phyloP scores from a whole-genome alignment of 2,113 vertebrate species.

The Cervus canadensis region DNA sequence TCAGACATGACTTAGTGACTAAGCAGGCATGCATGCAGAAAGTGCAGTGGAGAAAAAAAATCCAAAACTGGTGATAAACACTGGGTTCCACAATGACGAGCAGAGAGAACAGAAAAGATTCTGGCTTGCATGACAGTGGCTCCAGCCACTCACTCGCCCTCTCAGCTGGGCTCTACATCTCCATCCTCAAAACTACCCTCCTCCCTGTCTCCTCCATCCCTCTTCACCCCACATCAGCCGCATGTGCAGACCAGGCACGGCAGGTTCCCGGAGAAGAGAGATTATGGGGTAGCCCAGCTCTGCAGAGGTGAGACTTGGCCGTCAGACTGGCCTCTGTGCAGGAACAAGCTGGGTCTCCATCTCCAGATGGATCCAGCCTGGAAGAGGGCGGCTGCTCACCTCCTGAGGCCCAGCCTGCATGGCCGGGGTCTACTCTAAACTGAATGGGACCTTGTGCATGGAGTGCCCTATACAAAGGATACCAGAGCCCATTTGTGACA shows the following conservation, averaged over 20 bases:
- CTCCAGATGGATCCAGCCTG: not conserved
- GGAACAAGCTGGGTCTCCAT: not conserved
- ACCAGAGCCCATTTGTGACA: not conserved
- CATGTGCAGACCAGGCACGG: not conserved
- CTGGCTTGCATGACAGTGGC: not conserved
- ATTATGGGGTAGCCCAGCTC: not conserved
- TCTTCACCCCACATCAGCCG: not conserved
- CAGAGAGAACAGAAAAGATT: not conserved
- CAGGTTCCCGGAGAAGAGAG: not conserved
- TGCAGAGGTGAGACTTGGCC: not conserved
- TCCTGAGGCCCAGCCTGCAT: not conserved
- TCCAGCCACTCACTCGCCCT: too few relatives aligned
- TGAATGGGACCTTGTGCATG: rapidly evolving
- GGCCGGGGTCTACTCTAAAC: too few relatives aligned
- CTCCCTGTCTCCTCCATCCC: not conserved
- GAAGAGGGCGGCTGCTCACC: not conserved
- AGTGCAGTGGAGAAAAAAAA: not conserved
- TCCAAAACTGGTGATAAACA: not conserved
- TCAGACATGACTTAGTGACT: not conserved
- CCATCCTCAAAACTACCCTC: not conserved
- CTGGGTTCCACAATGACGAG: not conserved
- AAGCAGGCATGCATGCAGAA: not conserved
- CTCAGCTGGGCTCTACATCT: not conserved
- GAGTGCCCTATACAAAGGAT: not conserved
- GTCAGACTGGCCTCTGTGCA: not conserved